Conservation (phyloP, 2,888 invertebrate species). For the Phymatocera aterrima region DNA sequence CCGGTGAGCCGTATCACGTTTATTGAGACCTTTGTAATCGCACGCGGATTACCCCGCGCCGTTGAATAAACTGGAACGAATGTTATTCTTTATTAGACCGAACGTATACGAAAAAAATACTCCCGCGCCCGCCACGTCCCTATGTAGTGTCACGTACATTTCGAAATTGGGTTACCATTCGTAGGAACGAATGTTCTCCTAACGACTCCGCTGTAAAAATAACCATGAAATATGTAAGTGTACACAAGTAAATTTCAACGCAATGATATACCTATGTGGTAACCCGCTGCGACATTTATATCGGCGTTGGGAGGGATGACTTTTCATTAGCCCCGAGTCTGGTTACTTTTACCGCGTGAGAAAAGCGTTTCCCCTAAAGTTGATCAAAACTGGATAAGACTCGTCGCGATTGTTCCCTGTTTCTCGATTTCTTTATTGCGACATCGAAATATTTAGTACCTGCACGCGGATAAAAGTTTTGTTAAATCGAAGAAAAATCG, state of each 20-base stretch:
- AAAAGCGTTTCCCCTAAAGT: not conserved
- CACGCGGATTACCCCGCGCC: not conserved
- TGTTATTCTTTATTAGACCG: conserved; percentile 12
- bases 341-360: not conserved
- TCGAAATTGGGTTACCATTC: not conserved
- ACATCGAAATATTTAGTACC: too few relatives aligned
- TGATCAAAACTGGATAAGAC: not conserved
- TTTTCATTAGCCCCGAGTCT: too few relatives aligned
- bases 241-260: not conserved
- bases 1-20: not conserved
- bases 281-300: too few relatives aligned
- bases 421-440: not conserved
- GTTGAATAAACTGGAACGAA: not conserved
- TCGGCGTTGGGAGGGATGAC: not conserved
- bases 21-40: conserved; percentile 22
- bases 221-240: not conserved
- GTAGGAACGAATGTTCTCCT: not conserved
- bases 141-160: not conserved
- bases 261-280: too few relatives aligned
- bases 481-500: too few relatives aligned
- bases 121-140: not conserved
- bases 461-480: too few relatives aligned
- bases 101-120: not conserved
- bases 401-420: not conserved
- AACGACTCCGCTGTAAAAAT: not conserved